Evolutionary conservation across 2,113 vertebrate genomes (phyloP), one percentile per base, ranked within the genome.

Genomic region (Solenodon paradoxus): DNA sequence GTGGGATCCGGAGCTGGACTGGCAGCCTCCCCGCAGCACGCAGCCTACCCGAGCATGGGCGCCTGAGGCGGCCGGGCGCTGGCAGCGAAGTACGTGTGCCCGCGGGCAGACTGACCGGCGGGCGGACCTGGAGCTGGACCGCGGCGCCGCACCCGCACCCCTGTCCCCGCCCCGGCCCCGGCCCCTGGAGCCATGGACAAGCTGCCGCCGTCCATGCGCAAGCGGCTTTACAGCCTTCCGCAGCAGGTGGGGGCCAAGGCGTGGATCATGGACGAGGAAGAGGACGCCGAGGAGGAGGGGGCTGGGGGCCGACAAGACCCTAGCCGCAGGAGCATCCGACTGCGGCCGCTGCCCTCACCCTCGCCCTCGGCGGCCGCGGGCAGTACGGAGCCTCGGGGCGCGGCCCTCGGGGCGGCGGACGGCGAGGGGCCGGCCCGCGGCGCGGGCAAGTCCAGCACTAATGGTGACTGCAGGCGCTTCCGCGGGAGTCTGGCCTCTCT

Each of bases 171-270:
- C 85, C 72, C 40, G 71, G 75, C 69, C 55, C 82, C 82, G 77
- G 42, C 47, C 51, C 83, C 82, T 12, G 32, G 89, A 63, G 95
- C 97, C 97, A 99, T 99, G 99, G 99, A 99, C 98, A 99, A 99
- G 98, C 98, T 99, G 98, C 99, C 99, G 97, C 99, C 99, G 96
- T 99, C 99, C 98, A 99, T 99, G 99, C 99, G 99, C 98, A 99
- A 99, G 99, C 99, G 99, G 98, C 99, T 99, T 92, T 99, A 99
- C 98, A 99, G 99, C 98, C 99, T 99, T 97, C 99, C 99, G 98
- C 99, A 99, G 98, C 99, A 99, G 98, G 99, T 99, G 97, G 99
- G 99, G 98, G 98, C 99, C 98, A 99, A 99, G 98, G 98, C 99
- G 92, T 99, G 99, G 92, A 99, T 99, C 97, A 99, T 99, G 99